Base-by-base conservation (phyloP, 2,888 invertebrate species). In the Apocheima hispidaria region DNA sequence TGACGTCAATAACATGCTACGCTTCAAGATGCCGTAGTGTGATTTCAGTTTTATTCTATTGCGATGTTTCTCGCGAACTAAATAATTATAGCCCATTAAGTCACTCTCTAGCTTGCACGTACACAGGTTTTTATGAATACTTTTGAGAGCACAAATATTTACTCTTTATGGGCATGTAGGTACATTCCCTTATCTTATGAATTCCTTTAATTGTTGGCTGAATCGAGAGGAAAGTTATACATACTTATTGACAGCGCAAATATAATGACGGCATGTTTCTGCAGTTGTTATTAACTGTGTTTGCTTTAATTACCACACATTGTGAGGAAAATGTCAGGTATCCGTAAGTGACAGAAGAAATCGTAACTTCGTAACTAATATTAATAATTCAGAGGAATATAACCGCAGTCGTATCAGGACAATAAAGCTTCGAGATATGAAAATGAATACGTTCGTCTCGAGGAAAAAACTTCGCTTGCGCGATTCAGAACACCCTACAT, bases 241-340 rank as follows among this genome's bases (percentile, higher is more conserved):
- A n/a, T n/a, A 16, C 10, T 44, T 44, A 44, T 26, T 44, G 14
- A 28, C 44, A 26, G 9, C 9, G 44, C 28, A 44, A 44, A 44
- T 44, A 14, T 14, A 14, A 14, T 26, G 43, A 26, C 43, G 26
- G 14, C 26, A 26, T 26, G 16, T 14, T 26, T 9, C 16, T 44
- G 26, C 43, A 44, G 43, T n/a, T 26, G n/a, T 14, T 26, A 16
- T 44, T 44, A 44, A 26, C 43, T 44, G 43, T 6, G 43, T 14
- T 44, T 44, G 4, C 43, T 26, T 6, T 44, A 14, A n/a, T n/a
- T 43, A 26, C 21, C n/a, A 14, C 9, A 7, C 26, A 14, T 9
- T 14, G n/a, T 14, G 26, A 14, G 7, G 14, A 23, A 14, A 41
- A 41, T n/a, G 23, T 7, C n/a, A 21, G 23, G 12, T 41, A 23